A percentile compares a stretch with the other conserved stretches of the same genome.
Conservation (phyloP, 2,113 vertebrate genomes). For the Myotis yumanensis region DNA sequence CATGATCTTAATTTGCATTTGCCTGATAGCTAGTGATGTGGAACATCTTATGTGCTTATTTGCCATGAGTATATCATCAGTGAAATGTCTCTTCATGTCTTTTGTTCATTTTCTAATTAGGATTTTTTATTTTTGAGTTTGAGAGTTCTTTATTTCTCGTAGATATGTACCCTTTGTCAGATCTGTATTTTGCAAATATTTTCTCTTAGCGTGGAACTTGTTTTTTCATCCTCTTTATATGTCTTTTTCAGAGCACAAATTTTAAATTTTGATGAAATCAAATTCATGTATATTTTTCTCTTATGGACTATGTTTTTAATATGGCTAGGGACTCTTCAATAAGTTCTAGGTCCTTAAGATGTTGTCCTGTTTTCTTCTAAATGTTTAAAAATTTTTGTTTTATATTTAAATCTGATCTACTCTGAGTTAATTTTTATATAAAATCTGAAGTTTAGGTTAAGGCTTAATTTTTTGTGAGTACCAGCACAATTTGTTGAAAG, state of each 20-base stretch:
- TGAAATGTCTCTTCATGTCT: neutral
- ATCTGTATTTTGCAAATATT: neutral
- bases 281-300: neutral
- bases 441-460: neutral
- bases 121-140: neutral
- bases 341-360: neutral
- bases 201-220: neutral
- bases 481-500: neutral
- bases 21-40: neutral
- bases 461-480: neutral
- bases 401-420: neutral
- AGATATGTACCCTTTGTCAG: neutral
- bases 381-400: slow-evolving; percentile 6
- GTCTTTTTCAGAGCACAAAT: neutral
- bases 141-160: neutral
- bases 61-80: neutral
- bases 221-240: neutral
- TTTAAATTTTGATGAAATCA: neutral
- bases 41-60: neutral
- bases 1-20: neutral
- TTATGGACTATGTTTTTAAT: neutral
- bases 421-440: slow-evolving; percentile 25
- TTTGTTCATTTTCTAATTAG: neutral
- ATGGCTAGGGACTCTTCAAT: neutral
- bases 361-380: neutral